These are phyloP conservation scores for Upupa epops DNA, from an alignment of 2,113 vertebrate genomes.

Conservation along the genomic window DNA sequence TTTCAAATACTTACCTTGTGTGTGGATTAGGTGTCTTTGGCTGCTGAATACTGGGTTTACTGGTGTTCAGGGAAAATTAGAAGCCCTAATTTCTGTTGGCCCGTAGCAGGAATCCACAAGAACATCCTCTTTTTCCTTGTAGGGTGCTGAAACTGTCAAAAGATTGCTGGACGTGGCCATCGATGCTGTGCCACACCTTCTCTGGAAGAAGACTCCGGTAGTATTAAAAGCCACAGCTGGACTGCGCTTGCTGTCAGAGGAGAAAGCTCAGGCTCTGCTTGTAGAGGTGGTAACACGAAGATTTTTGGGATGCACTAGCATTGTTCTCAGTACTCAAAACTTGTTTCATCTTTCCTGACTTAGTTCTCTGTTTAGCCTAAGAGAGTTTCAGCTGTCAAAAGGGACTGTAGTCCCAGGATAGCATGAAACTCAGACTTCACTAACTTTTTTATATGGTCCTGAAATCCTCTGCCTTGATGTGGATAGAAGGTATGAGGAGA, in stretches of 20 bases:
- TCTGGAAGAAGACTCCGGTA: conserved; percentile 91
- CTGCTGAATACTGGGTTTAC: neutral
- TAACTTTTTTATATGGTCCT: neutral
- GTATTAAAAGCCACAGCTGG: conserved; percentile 96
- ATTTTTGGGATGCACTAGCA: neutral
- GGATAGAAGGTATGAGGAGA: neutral
- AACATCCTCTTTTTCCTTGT: neutral
- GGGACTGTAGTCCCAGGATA: neutral
- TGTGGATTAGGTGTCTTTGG: neutral
- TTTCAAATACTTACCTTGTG: neutral
- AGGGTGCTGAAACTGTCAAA: conserved; percentile 90
- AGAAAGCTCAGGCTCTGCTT: conserved; percentile 88
- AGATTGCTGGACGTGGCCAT: conserved; percentile 87
- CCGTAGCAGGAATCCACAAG: neutral
- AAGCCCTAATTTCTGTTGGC: neutral
- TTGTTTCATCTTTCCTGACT: neutral
- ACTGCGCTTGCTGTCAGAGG: conserved; percentile 87
- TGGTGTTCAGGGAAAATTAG: neutral
- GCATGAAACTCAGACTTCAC: neutral
- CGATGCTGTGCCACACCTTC: conserved; percentile 86
- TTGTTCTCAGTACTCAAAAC: neutral
- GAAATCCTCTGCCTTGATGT: neutral
- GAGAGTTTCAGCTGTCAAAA: neutral
- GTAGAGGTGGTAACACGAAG: conserved; percentile 83
- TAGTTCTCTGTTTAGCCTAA: neutral